phyloP scores from a whole-genome alignment of 2,113 vertebrate genomes.

The Siniperca chuatsi region DNA sequence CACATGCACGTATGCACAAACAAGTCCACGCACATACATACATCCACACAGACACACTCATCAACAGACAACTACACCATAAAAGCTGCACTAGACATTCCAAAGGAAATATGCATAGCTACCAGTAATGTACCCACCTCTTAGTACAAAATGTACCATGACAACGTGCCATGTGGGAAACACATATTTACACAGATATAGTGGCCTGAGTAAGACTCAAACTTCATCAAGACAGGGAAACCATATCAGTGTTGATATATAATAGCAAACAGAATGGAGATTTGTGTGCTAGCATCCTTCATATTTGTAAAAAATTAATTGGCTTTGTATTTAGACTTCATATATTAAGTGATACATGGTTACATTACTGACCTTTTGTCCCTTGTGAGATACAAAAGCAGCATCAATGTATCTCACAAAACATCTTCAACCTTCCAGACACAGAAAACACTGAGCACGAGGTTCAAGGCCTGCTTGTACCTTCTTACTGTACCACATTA shows the following conservation, averaged over 20 bases:
- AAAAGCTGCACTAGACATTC: constrained; percentile 75
- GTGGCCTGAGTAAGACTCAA: constrained; percentile 58
- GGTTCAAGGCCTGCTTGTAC: constrained; percentile 84
- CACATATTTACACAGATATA: constrained; percentile 50
- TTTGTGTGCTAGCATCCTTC: constrained; percentile 77
- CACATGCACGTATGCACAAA: constrained; percentile 45
- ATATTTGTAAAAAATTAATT: constrained; percentile 69
- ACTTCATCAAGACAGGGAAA: constrained; percentile 58
- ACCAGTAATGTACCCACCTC: constrained; percentile 62
- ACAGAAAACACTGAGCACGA: constrained; percentile 81
- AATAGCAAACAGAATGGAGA: constrained; percentile 58
- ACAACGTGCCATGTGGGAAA: constrained; percentile 53
- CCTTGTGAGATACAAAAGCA: constrained; percentile 74
- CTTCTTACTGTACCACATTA: constrained; percentile 71
- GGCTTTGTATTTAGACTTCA: constrained; percentile 76
- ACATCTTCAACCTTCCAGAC: constrained; percentile 62
- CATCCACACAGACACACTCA: constrained; percentile 50
- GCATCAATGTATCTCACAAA: constrained; percentile 68
- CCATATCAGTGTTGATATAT: constrained; percentile 47
- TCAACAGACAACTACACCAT: constrained; percentile 51
- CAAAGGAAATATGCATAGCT: constrained; percentile 68
- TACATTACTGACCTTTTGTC: constrained; percentile 83
- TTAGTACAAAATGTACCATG: constrained; percentile 60
- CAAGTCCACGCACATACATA: constrained; percentile 36
- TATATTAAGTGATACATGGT: constrained; percentile 70